Evolutionary conservation across 2,888 invertebrate species (phyloP).

Genomic region (Esperia sulphurella): DNA sequence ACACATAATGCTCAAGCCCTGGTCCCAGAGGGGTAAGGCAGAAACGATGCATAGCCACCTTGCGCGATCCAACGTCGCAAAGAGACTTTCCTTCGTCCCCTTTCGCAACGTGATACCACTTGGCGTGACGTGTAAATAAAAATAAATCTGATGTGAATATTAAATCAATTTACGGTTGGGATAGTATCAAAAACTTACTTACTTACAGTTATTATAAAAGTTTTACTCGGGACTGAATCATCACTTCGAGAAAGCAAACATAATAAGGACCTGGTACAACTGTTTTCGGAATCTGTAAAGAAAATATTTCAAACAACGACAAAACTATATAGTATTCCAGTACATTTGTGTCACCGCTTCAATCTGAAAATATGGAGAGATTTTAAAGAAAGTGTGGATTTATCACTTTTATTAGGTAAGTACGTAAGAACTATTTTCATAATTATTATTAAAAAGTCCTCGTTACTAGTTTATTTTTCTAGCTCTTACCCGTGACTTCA

Average conservation of each 20-base stretch:
- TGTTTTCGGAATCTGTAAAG: conserved; percentile 82
- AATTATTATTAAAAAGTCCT: too few species aligned
- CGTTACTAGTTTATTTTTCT: too few species aligned
- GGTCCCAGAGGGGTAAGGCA: too few species aligned
- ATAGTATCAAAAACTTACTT: neutral
- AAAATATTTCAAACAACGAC: conserved; percentile 87
- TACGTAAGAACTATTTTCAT: neutral
- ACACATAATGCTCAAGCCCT: too few species aligned
- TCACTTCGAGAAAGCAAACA: conserved; percentile 29
- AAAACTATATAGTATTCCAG: conserved; percentile 83
- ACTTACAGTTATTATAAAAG: conserved; percentile 77
- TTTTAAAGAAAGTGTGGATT: conserved; percentile 84
- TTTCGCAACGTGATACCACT: too few species aligned
- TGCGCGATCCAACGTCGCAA: too few species aligned
- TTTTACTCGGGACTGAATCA: conserved; percentile 59
- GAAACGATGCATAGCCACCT: too few species aligned
- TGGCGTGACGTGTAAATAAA: too few species aligned
- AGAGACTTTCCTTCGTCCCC: too few species aligned
- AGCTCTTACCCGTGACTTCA: too few species aligned
- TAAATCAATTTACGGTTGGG: neutral
- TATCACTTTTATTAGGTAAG: conserved; percentile 80
- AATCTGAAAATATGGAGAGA: conserved; percentile 84
- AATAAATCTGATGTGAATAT: too few species aligned
- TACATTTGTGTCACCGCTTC: conserved; percentile 80
- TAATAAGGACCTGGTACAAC: conserved; percentile 65